Conservation (phyloP, 2,113 vertebrate genomes). For the Turdus rufiventris region DNA sequence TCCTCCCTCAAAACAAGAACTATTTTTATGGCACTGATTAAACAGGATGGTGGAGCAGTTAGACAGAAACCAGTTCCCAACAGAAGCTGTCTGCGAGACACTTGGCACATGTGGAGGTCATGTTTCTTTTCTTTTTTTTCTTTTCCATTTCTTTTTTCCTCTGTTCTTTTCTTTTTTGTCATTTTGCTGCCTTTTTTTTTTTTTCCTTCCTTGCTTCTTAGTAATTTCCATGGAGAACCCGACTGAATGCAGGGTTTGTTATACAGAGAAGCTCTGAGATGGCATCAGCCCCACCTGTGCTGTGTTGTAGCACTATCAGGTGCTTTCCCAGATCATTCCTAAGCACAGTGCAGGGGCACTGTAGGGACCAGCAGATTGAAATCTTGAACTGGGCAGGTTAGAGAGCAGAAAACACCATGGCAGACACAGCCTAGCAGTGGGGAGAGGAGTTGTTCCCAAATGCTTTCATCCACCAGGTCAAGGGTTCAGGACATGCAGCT, state of each 20-base stretch:
- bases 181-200: neutral
- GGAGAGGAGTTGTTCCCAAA: neutral
- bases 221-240: neutral
- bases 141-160: neutral
- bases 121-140: neutral
- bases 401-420: neutral
- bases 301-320: accelerated
- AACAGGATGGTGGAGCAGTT: neutral
- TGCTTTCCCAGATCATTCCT: neutral
- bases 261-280: neutral
- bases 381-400: neutral
- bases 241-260: neutral
- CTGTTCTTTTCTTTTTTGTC: neutral
- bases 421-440: neutral
- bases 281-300: neutral
- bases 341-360: neutral
- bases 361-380: neutral
- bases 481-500: neutral
- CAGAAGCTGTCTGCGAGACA: neutral
- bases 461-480: accelerated
- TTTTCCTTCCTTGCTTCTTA: neutral
- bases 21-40: neutral
- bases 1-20: neutral
- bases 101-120: neutral
- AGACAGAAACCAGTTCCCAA: neutral